These are phyloP conservation scores for Hyposoter didymator DNA, from an alignment of 2,888 invertebrate species.

Conservation along the genomic window DNA sequence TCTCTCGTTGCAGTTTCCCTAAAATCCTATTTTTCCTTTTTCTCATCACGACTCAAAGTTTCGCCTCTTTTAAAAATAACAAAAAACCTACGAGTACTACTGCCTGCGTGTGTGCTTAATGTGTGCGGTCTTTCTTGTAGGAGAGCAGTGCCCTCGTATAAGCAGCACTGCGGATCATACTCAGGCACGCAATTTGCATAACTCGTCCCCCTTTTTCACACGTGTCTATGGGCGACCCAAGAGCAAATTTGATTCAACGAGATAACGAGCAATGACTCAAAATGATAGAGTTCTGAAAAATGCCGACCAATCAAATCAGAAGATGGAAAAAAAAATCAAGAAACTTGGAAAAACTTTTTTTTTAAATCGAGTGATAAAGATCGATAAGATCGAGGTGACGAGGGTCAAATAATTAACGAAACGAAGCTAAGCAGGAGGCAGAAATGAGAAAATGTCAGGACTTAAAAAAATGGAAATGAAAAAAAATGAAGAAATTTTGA, in stretches of 20 bases:
- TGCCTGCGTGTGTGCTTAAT: constrained; percentile 26
- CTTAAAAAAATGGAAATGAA: background rate
- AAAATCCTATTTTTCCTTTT: constrained; percentile 48
- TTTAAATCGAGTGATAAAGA: background rate
- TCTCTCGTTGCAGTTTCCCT: constrained; percentile 56
- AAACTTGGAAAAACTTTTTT: background rate
- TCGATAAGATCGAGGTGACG: background rate
- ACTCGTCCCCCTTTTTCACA: constrained; percentile 63
- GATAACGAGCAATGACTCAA: background rate
- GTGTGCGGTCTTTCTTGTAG: constrained; percentile 27
- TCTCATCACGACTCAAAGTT: constrained; percentile 29
- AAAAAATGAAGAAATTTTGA: background rate
- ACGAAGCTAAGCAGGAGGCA: no score
- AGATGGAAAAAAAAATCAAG: background rate
- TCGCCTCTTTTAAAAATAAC: constrained; percentile 51
- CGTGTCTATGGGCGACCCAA: background rate
- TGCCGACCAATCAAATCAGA: background rate
- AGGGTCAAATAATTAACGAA: no score
- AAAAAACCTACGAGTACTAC: no score
- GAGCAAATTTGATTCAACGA: background rate
- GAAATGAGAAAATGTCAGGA: background rate
- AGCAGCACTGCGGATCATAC: constrained; percentile 68
- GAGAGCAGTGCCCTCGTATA: constrained; percentile 52
- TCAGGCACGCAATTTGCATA: constrained; percentile 70
- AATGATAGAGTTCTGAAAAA: background rate